Evolutionary conservation across 2,797 vertebrate genomes (phyloP).

Genomic region (Acridotheres tristis): DNA sequence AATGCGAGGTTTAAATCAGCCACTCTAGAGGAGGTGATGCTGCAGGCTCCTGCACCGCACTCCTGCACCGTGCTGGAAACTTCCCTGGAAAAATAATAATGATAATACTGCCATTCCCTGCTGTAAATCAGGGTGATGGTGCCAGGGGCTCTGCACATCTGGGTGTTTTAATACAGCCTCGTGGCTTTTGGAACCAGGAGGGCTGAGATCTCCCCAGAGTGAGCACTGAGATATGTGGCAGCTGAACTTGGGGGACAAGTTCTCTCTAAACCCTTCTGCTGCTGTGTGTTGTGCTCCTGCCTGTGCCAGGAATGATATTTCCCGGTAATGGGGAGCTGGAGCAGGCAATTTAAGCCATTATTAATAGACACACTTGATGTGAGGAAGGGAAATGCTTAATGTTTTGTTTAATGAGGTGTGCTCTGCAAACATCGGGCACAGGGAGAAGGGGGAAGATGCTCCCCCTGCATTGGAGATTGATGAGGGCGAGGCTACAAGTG

Average conservation of each 20-base stretch:
- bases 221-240: background rate
- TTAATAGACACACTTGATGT: slow-evolving; percentile 62
- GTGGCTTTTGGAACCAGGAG: rapidly evolving
- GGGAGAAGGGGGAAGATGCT: slow-evolving; percentile 37
- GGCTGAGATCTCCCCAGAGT: background rate
- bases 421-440: background rate
- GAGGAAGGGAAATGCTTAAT: slow-evolving; percentile 48
- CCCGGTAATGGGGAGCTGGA: background rate
- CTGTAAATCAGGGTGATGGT: background rate
- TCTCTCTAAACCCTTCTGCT: rapidly evolving
- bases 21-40: background rate
- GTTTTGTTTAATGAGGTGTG: slow-evolving; percentile 69
- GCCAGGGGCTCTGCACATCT: background rate
- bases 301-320: slow-evolving; percentile 27
- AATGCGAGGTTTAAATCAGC: background rate
- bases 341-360: slow-evolving; percentile 56
- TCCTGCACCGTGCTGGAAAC: background rate
- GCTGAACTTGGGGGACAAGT: background rate
- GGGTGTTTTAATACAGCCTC: background rate
- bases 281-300: background rate
- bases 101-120: background rate
- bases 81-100: background rate
- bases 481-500: background rate
- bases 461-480: background rate
- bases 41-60: rapidly evolving